Evolutionary conservation across 2,888 invertebrate species (phyloP).

Genomic region (Acanthosoma haemorrhoidale): DNA sequence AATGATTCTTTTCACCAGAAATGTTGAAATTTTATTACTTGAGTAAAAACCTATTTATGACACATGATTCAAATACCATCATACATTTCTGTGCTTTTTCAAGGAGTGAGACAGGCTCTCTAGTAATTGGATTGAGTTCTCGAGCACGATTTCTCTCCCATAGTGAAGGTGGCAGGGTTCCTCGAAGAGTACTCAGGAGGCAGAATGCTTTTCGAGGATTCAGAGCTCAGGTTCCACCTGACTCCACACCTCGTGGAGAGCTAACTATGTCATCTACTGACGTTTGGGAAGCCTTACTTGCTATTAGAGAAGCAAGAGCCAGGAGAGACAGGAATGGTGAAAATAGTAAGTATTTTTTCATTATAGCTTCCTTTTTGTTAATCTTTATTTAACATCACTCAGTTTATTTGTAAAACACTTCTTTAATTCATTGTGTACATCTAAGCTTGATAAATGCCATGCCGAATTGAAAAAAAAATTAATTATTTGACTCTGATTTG

Average conservation of each 20-base stretch:
- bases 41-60: too few species aligned
- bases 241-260: constrained; percentile 41
- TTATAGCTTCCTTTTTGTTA: too few species aligned
- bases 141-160: constrained; percentile 26
- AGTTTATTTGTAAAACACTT: too few species aligned
- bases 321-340: constrained; percentile 31
- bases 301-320: constrained; percentile 56
- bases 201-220: constrained; percentile 38
- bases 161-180: constrained; percentile 29
- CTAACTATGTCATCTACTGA: constrained; percentile 51
- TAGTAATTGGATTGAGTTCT: constrained; percentile 38
- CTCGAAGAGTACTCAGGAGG: constrained; percentile 33
- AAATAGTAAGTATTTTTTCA: constrained; percentile 7
- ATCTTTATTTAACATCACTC: too few species aligned
- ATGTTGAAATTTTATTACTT: too few species aligned
- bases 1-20: too few species aligned
- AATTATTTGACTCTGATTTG: too few species aligned
- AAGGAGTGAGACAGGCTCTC: constrained; percentile 25
- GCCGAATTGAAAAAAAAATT: too few species aligned
- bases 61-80: too few species aligned
- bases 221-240: constrained; percentile 33
- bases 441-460: too few species aligned
- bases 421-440: too few species aligned
- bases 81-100: too few species aligned
- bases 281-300: constrained; percentile 63